Base-by-base conservation (phyloP, 2,888 invertebrate species). In the Branchellion lobata region DNA sequence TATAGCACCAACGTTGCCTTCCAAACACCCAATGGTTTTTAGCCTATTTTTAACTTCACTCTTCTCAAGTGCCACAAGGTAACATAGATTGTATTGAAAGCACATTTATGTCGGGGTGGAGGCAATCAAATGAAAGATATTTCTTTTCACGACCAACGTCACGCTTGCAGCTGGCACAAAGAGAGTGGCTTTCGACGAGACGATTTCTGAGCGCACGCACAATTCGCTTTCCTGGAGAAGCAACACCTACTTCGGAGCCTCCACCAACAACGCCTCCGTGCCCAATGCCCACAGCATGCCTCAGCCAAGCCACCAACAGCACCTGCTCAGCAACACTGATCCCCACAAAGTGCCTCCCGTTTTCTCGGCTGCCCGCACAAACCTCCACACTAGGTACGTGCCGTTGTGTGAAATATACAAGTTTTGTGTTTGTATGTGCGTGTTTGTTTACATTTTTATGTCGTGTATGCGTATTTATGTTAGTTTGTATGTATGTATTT, bases 1-100 rank as follows among this genome's bases (percentile, higher is more conserved):
- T 90, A 88, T 85, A 92, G 92, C 87, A 93, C 92, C 84, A 91
- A 91, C 92, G 93, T 85, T 82, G 84, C 84, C 57, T 84, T 85
- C n/a, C 85, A 85, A 82, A 85, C 85, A 83, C 81, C 82, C 3
- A 84, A 84, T 80, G 87, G 87, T 81, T 85, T 85, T 21, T 86
- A 85, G 81, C 86, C 86, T 2, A 86, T 86, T 18, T 87, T 87
- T 2, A 86, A 86, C 14, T 86, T n/a, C n/a, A n/a, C n/a, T n/a
- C n/a, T n/a, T n/a, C n/a, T n/a, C n/a, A n/a, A n/a, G n/a, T n/a
- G n/a, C n/a, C n/a, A n/a, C n/a, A n/a, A n/a, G n/a, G n/a, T n/a
- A n/a, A n/a, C n/a, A n/a, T n/a, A n/a, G n/a, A n/a, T n/a, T n/a
- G n/a, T n/a, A n/a, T n/a, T n/a, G n/a, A n/a, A n/a, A n/a, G n/a